phyloP scores from a whole-genome alignment of 1,140 invertebrate species.

The Olivierus martensii region DNA sequence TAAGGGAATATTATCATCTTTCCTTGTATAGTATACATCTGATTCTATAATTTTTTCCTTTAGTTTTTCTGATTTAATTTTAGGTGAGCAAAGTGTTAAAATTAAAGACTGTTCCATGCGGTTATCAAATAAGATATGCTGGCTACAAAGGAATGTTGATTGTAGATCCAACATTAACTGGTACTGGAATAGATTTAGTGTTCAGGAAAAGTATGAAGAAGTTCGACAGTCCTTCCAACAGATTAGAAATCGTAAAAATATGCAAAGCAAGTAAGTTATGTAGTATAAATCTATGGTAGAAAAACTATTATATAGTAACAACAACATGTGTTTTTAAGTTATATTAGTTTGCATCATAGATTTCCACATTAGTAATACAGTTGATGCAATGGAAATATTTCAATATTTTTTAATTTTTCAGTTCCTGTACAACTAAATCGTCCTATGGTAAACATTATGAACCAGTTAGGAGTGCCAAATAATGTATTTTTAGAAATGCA shows the following conservation, averaged over 20 bases:
- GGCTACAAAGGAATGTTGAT: conserved; percentile 22
- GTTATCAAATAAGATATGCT: conserved; percentile 20
- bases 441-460: conserved; percentile 19
- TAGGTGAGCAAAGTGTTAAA: no score
- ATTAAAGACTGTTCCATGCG: not conserved
- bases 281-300: no score
- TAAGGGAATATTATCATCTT: no score
- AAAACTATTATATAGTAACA: no score
- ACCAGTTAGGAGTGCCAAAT: conserved; percentile 14
- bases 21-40: no score
- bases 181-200: conserved; percentile 3
- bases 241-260: no score
- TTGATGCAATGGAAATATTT: not conserved
- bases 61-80: no score
- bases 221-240: conserved; percentile 3
- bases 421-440: conserved; percentile 16
- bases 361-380: no score
- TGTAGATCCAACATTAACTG: conserved; percentile 10
- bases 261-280: no score
- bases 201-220: conserved; percentile 20
- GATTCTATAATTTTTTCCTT: no score
- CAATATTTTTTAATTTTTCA: not conserved
- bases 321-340: no score
- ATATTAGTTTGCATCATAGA: no score
- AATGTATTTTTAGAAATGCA: conserved; percentile 13